Base-by-base conservation (phyloP, 2,888 invertebrate species). In the Octonoba sinensis region DNA sequence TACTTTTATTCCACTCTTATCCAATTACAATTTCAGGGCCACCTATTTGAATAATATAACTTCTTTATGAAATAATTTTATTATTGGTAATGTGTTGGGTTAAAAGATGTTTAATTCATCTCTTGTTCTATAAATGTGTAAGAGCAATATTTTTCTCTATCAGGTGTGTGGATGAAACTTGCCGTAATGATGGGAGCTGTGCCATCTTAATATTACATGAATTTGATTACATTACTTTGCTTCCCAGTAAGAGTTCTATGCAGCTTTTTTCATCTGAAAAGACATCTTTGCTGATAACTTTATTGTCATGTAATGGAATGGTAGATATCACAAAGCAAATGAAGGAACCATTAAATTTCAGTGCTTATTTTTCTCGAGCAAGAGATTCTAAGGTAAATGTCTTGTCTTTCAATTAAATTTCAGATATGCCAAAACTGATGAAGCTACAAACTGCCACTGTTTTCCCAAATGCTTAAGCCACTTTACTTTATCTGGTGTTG, bases 151-250 rank as follows among this genome's bases (percentile, higher is more conserved):
- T 57, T 57, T 18, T 20, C 20, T 57, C 57, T 13, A 6, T 1
- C 36, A 57, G 20, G 20, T 57, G 13, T 20, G 3, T 57, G 13
- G 20, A 36, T 36, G 36, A 36, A 20, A 22, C 18, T 22, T 59
- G 51, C 20, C 49, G 20, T 20, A 3, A 36, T 20, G 12, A 36
- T 24, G 59, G 51, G n/a, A 67, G 57, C 12, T 81, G 73, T n/a
- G 20, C 44, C 1, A 22, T 59, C 15, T n/a, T 81, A 47, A 64
- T 81, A 64, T 62, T 59, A n/a, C 79, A 81, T 47, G 79, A 81
- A 15, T 73, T 67, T 49, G 79, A 81, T 27, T 73, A 79, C 49
- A 56, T 72, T 27, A 51, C 72, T 18, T 65, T 72, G 46, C 59
- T 67, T 16, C 66, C 27, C 44, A 73, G 46, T 44, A 51, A 51